Percentiles rank a stretch among this genome's conserved stretches.
Evolutionary conservation across 1,140 invertebrate species (phyloP).

Genomic region (Melipona quadrifasciata): DNA sequence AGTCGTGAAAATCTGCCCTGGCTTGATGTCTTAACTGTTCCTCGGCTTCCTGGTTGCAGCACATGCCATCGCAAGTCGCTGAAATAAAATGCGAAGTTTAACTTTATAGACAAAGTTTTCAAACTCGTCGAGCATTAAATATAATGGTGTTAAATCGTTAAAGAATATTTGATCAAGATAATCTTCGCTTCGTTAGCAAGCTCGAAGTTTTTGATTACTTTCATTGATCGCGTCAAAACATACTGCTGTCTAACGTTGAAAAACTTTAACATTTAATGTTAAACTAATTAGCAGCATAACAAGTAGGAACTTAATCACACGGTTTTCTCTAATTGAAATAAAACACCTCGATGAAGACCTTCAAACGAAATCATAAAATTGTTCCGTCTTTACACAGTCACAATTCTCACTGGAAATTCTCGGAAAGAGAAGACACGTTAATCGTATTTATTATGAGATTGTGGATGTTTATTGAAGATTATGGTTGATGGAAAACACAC

Average conservation of each 20-base stretch:
- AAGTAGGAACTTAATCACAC: no score
- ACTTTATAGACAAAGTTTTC: neutral
- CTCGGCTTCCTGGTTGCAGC: conserved; percentile 84
- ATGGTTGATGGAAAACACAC: no score
- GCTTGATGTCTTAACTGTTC: conserved; percentile 82
- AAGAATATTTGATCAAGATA: neutral
- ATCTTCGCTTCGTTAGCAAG: neutral
- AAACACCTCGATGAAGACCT: no score
- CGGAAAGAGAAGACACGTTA: no score
- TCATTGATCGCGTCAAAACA: neutral
- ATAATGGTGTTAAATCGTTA: no score
- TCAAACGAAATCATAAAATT: no score
- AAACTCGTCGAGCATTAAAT: neutral
- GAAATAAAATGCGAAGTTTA: conserved; percentile 37
- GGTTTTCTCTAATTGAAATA: no score
- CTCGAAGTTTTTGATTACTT: neutral
- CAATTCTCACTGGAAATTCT: no score
- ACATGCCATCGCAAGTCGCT: conserved; percentile 83
- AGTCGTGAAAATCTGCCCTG: conserved; percentile 82
- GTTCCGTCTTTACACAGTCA: no score
- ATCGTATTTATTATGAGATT: no score
- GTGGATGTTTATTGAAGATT: no score
- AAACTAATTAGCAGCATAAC: no score
- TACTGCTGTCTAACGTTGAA: neutral
- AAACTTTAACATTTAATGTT: neutral